These are phyloP conservation scores for Sinocyclocheilus grahami DNA, from an alignment of 2,113 vertebrate genomes.

Conservation along the genomic window DNA sequence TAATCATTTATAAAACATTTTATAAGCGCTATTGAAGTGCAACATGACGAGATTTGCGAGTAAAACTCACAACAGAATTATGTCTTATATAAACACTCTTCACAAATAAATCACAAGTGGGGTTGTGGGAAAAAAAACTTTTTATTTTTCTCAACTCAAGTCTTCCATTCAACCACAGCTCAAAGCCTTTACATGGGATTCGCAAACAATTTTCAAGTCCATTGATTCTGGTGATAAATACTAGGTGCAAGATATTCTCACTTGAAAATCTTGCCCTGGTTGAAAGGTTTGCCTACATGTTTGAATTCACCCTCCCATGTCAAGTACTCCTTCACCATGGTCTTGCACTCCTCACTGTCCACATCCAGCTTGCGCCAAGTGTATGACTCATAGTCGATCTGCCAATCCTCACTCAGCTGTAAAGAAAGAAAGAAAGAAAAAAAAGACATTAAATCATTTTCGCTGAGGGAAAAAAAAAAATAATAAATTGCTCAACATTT, in stretches of 20 bases:
- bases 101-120: constrained; percentile 50
- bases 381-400: constrained; percentile 91
- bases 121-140: constrained; percentile 68
- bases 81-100: neutral
- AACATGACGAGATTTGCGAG: neutral
- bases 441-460: neutral
- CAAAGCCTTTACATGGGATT: constrained; percentile 62
- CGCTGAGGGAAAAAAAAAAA: neutral
- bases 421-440: constrained; percentile 1
- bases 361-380: constrained; percentile 87
- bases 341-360: constrained; percentile 84
- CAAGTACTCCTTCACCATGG: constrained; percentile 89
- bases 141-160: constrained; percentile 72
- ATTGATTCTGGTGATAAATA: constrained; percentile 53
- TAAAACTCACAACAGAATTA: neutral
- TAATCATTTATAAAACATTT: neutral
- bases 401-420: constrained; percentile 86
- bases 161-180: constrained; percentile 60
- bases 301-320: constrained; percentile 89
- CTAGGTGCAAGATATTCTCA: constrained; percentile 66
- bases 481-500: neutral
- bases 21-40: neutral
- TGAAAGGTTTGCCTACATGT: constrained; percentile 85
- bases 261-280: constrained; percentile 92
- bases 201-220: constrained; percentile 66